These are phyloP conservation scores for Phalloptychus januarius DNA, from an alignment of 2,797 vertebrate genomes.

Conservation along the genomic window DNA sequence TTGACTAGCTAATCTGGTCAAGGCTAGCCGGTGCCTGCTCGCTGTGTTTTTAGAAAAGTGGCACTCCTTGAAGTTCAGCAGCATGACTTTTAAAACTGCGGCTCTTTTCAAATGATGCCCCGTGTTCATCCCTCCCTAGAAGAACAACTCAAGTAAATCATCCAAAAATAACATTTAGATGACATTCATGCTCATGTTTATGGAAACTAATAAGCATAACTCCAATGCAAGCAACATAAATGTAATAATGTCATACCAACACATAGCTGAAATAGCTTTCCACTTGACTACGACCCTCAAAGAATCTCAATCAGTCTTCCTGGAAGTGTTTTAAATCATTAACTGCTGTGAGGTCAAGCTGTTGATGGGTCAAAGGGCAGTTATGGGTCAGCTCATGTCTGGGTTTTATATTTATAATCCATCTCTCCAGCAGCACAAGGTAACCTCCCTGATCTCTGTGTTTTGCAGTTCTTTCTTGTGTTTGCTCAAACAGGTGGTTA, in stretches of 20 bases:
- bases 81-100: background rate
- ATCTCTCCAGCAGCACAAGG: background rate
- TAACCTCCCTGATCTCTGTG: background rate
- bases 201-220: background rate
- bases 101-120: background rate
- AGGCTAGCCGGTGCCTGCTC: no score
- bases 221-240: background rate
- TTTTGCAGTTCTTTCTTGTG: conserved; percentile 10
- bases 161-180: background rate
- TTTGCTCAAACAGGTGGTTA: background rate
- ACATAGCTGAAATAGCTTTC: background rate
- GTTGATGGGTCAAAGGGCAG: background rate
- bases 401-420: background rate
- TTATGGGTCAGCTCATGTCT: background rate
- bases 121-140: background rate
- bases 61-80: background rate
- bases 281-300: background rate
- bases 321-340: background rate
- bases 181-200: background rate
- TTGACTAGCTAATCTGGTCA: no score
- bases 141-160: background rate
- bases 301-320: background rate
- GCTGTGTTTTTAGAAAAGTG: no score
- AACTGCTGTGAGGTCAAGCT: background rate
- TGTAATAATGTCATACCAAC: background rate